Percentiles rank a stretch among this genome's conserved stretches.
Evolutionary conservation across 2,888 invertebrate species (phyloP).

Genomic region (Tachina fera): DNA sequence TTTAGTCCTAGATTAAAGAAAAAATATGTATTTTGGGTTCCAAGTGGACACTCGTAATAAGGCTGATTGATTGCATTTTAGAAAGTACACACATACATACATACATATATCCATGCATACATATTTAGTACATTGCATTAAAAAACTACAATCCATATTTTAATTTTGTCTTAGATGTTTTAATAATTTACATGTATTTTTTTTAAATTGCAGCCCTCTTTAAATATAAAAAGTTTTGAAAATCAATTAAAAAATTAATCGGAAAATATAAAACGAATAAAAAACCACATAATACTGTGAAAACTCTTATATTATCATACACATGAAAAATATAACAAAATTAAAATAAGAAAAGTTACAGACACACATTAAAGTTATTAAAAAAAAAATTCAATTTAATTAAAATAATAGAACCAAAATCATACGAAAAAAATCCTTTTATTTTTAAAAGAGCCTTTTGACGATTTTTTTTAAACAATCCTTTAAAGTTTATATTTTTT

Average conservation of each 20-base stretch:
- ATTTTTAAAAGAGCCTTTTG: constrained; percentile 16
- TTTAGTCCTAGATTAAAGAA: too few species aligned
- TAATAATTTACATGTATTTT: constrained; percentile 36
- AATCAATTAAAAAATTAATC: constrained; percentile 33
- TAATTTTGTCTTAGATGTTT: constrained; percentile 18
- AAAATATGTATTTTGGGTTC: too few species aligned
- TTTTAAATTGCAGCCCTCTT: constrained; percentile 51
- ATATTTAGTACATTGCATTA: neutral
- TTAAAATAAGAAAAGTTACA: constrained; percentile 10
- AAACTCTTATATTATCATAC: constrained; percentile 63
- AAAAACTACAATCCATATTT: neutral
- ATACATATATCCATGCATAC: neutral
- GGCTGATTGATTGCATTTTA: neutral
- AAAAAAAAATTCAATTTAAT: neutral
- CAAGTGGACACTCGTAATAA: too few species aligned
- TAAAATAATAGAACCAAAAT: constrained; percentile 12
- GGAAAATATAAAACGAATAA: constrained; percentile 10
- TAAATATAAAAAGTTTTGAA: constrained; percentile 28
- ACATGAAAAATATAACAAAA: neutral
- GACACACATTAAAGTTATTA: constrained; percentile 35
- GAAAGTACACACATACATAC: neutral
- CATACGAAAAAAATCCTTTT: neutral
- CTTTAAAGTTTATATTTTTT: constrained; percentile 10
- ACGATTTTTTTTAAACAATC: constrained; percentile 7
- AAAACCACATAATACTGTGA: constrained; percentile 67